phyloP scores from a whole-genome alignment of 1,140 invertebrate species.

The Lasioglossum baleicum region DNA sequence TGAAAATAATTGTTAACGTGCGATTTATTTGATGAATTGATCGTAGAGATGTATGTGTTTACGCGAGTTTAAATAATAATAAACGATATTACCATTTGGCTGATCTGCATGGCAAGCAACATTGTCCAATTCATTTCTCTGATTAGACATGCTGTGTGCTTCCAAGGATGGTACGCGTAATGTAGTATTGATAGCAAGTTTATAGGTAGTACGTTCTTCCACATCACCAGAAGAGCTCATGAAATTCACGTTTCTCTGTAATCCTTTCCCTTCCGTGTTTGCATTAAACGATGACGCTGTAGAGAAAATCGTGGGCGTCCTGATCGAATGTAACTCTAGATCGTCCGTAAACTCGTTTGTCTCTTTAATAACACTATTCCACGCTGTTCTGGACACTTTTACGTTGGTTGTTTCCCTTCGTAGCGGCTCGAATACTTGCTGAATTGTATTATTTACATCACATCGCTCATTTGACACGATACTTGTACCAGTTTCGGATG shows the following conservation, averaged over 20 bases:
- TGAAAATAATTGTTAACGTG: neutral
- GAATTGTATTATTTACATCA: slow-evolving; percentile 77
- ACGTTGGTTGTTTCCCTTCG: slow-evolving; percentile 33
- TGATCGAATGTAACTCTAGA: slow-evolving; percentile 56
- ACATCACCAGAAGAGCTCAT: slow-evolving; percentile 59
- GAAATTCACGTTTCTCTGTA: slow-evolving; percentile 41
- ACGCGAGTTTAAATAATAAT: neutral
- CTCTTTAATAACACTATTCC: slow-evolving; percentile 42
- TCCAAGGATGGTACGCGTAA: slow-evolving; percentile 38
- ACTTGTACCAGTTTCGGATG: slow-evolving; percentile 77
- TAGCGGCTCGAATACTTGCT: slow-evolving; percentile 51
- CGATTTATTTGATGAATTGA: slow-evolving; percentile 19
- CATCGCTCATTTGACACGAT: slow-evolving; percentile 76
- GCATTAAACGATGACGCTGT: slow-evolving; percentile 65
- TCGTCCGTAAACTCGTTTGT: slow-evolving; percentile 40
- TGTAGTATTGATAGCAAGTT: slow-evolving; percentile 40
- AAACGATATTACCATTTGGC: slow-evolving; percentile 59
- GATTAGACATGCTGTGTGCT: slow-evolving; percentile 61
- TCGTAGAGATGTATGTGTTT: neutral
- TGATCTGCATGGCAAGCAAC: slow-evolving; percentile 55
- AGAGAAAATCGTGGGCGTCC: slow-evolving; percentile 73
- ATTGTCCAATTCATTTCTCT: slow-evolving; percentile 59
- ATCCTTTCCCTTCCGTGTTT: slow-evolving; percentile 50
- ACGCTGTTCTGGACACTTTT: slow-evolving; percentile 30
- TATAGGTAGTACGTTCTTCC: slow-evolving; percentile 41